Evolutionary conservation across 2,797 vertebrate species (phyloP), one percentile per base, ranked within the genome.

Genomic region (Takifugu rubripes): DNA sequence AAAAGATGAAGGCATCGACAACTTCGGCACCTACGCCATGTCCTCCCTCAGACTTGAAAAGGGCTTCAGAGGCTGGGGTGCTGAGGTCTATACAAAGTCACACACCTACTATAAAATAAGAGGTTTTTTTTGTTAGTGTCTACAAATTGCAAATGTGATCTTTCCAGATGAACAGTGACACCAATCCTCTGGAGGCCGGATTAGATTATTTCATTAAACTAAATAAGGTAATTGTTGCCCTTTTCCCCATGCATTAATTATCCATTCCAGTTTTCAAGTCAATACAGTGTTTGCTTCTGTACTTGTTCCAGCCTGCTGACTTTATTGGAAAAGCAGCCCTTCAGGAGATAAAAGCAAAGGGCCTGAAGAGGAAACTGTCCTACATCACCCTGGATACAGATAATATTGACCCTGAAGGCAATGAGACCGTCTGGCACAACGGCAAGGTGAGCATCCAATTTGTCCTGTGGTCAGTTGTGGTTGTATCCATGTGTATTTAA

Each of bases 141-240:
- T 29, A 29, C 27, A 29, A 29, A 29, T 29, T 29, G 27, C 27
- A 29, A 29, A 29, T 33, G 33, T 8, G 7, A 9, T 71, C 3
- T 65, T 64, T 59, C 3, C 66, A 99, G 97, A 99, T 99, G 96
- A 99, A 99, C 81, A 97, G 95, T 64, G 96, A 99, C 76, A 98
- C 94, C 45, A 96, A 99, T 73, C 95, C 97, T 49, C 84, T 98
- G 77, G 97, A 99, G 87, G 97, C 96, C 53, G 96, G 97, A 43
- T 71, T 99, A 78, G 93, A 96, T 10, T 94, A 93, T 79, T 98
- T 98, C 86, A 90, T 99, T 79, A 98, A 98, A 84, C 82, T 97
- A 66, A 96, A 97, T 73, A 99, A 99, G 95, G 97, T 97, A 84
- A 64, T 3, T 10, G 9, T 21, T 4, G 5, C 43, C 6, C 3